Evolutionary conservation across 2,888 invertebrate species (phyloP).

Genomic region (Ceratothoa steindachneri): DNA sequence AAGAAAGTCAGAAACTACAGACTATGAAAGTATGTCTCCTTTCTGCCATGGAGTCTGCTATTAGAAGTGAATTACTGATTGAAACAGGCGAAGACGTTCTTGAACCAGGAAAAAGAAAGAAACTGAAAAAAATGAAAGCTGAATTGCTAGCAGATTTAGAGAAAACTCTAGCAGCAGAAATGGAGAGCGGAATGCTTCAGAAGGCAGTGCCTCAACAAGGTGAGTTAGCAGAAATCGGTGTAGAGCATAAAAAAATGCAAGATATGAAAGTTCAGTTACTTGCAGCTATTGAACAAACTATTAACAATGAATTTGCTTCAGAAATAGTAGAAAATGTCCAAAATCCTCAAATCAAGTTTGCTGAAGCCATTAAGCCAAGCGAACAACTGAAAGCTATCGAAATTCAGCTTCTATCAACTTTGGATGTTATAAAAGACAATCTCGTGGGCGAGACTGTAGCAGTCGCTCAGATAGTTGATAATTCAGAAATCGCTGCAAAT

Average conservation of each 20-base stretch:
- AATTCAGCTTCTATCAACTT: constrained; percentile 1
- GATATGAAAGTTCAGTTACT: constrained; percentile 1
- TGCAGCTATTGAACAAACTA: not conserved
- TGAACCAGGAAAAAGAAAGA: not conserved
- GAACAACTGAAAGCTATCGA: constrained; percentile 1
- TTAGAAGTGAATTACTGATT: no score
- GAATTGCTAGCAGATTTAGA: not conserved
- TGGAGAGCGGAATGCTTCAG: constrained; percentile 6
- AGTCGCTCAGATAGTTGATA: not conserved
- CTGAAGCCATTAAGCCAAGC: constrained; percentile 3
- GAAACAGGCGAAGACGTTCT: no score
- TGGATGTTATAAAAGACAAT: not conserved
- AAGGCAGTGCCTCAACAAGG: not conserved
- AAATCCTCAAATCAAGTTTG: not conserved
- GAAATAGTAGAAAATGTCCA: no score
- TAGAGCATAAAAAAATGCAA: not conserved
- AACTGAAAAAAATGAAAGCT: not conserved
- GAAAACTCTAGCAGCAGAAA: constrained; percentile 9
- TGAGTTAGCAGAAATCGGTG: not conserved
- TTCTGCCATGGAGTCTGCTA: no score
- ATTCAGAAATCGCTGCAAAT: not conserved
- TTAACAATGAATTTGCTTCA: not conserved
- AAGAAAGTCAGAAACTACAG: no score
- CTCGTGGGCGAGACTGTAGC: not conserved
- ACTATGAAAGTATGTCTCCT: no score